Percentiles rank a stretch among this genome's conserved stretches.
Conservation (phyloP, 2,113 vertebrate genomes). For the Microcebus tavaratra region DNA sequence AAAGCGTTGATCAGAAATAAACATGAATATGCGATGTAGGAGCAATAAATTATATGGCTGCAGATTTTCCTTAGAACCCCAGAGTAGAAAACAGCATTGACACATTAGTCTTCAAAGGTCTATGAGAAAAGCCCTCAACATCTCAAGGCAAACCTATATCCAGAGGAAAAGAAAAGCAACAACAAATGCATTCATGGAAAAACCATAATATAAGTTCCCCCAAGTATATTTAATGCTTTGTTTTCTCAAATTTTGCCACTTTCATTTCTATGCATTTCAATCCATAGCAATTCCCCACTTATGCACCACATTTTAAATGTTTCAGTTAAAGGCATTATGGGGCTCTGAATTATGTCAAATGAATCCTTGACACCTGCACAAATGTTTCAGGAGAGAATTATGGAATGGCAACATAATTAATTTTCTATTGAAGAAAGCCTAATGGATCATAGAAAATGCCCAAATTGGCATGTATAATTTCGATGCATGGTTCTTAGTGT, state of each 20-base stretch:
- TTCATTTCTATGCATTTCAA: not conserved
- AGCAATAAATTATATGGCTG: not conserved
- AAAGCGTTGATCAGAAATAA: not conserved
- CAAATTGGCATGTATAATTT: constrained; percentile 46
- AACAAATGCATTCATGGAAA: not conserved
- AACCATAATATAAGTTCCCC: not conserved
- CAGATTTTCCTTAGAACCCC: not conserved
- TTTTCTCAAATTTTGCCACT: not conserved
- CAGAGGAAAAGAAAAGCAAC: not conserved
- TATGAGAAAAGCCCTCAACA: not conserved
- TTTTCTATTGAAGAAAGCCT: constrained; percentile 57
- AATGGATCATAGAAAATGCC: constrained; percentile 64
- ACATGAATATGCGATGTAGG: not conserved
- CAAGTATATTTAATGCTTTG: not conserved
- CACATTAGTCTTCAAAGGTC: not conserved
- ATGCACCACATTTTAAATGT: not conserved
- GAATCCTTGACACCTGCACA: constrained; percentile 35
- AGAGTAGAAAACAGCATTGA: not conserved
- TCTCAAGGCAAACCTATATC: not conserved
- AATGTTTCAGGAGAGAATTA: constrained; percentile 64
- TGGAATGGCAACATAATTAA: constrained; percentile 62
- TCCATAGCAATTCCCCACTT: not conserved
- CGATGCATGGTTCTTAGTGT: not conserved
- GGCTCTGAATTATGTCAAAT: constrained; percentile 51
- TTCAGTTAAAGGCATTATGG: constrained; percentile 59